Percentiles rank a stretch among this genome's conserved stretches.
Evolutionary conservation across 2,888 invertebrate genomes (phyloP).

Genomic region (Vesta saturnalis): DNA sequence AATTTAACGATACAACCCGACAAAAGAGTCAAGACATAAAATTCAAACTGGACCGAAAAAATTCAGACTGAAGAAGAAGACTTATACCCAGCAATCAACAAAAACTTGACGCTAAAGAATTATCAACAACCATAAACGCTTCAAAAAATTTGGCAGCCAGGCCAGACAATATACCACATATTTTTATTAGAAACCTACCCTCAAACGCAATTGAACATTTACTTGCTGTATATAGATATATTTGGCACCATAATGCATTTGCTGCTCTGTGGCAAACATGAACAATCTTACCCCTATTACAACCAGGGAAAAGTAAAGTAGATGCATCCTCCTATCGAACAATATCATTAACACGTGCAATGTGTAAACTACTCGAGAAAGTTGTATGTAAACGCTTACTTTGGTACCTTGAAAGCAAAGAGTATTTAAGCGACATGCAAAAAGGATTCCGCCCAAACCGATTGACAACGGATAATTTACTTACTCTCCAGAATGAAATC

Average conservation of each 20-base stretch:
- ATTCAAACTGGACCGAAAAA: not conserved
- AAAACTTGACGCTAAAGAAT: not conserved
- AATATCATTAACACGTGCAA: not conserved
- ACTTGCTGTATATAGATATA: not conserved
- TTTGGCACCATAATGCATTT: not conserved
- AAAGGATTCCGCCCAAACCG: not conserved
- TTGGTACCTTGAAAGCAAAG: not conserved
- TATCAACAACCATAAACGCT: not conserved
- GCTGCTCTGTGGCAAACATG: not conserved
- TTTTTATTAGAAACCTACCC: not conserved
- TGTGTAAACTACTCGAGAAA: not conserved
- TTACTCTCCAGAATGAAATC: not conserved
- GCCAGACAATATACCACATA: too few relatives aligned
- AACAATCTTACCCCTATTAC: not conserved
- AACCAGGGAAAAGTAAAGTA: not conserved
- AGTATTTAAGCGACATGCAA: not conserved
- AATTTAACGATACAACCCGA: not conserved
- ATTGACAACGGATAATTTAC: not conserved
- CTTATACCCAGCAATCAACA: not conserved
- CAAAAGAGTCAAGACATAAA: not conserved
- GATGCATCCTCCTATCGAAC: not conserved
- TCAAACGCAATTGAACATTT: not conserved
- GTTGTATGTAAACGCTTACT: not conserved
- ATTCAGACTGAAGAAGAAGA: not conserved
- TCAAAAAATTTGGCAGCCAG: not conserved